Evolutionary conservation across 1,140 invertebrate genomes (phyloP).

Genomic region (Venturia canescens): DNA sequence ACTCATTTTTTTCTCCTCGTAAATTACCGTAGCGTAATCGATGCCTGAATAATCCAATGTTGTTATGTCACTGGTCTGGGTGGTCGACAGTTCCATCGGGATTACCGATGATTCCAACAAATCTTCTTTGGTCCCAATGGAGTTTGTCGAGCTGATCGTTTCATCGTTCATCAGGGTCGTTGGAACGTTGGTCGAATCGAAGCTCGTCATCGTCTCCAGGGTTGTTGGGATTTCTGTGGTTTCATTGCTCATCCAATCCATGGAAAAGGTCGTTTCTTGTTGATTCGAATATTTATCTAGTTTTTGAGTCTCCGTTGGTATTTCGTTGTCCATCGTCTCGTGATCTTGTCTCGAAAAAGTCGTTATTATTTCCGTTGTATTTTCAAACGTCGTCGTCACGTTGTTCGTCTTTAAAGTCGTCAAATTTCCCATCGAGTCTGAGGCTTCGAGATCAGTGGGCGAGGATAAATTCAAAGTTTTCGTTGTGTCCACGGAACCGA

Average conservation of each 20-base stretch:
- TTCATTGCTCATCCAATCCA: conserved; percentile 30
- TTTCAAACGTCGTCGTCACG: conserved; percentile 54
- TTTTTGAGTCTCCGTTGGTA: conserved; percentile 67
- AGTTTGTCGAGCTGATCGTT: conserved; percentile 2
- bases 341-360: conserved; percentile 65
- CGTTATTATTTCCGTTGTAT: conserved; percentile 54
- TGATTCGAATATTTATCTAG: conserved; percentile 63
- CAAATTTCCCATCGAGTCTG: conserved; percentile 47
- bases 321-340: conserved; percentile 73
- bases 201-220: not conserved
- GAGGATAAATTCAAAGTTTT: not conserved
- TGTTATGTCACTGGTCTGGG: not conserved
- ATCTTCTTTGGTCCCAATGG: not conserved
- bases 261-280: conserved; percentile 28
- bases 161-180: not conserved
- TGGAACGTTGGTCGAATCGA: not conserved
- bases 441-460: conserved; percentile 47
- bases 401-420: conserved; percentile 36
- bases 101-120: not conserved
- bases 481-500: not conserved
- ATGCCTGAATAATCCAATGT: conserved; percentile 2
- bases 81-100: not conserved
- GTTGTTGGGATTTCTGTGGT: conserved; percentile 18
- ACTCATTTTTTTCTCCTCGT: not conserved
- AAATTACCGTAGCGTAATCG: not conserved